phyloP scores from a whole-genome alignment of 1,140 invertebrate species.

The Leptinotarsa undecemlineata region DNA sequence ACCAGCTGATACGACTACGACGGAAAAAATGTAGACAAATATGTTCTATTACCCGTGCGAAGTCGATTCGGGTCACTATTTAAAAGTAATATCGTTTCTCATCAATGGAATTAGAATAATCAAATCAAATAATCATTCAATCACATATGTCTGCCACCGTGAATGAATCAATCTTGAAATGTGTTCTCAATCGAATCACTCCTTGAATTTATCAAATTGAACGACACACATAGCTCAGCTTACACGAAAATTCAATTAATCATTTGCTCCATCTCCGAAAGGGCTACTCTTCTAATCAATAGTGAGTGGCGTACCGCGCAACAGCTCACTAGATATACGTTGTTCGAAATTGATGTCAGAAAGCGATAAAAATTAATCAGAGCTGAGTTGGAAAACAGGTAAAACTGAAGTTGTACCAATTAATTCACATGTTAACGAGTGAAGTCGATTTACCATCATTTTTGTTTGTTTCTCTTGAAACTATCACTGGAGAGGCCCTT shows the following conservation, averaged over 20 bases:
- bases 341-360: neutral
- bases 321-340: too few relatives aligned
- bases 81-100: neutral
- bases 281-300: conserved; percentile 43
- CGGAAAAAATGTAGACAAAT: neutral
- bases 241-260: conserved; percentile 48
- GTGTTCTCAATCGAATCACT: conserved; percentile 39
- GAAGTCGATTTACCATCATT: too few relatives aligned
- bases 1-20: too few relatives aligned
- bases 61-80: too few relatives aligned
- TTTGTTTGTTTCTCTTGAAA: too few relatives aligned
- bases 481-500: too few relatives aligned
- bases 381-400: neutral
- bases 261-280: conserved; percentile 42
- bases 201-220: conserved; percentile 45
- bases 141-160: conserved; percentile 36
- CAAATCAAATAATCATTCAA: conserved; percentile 28
- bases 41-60: neutral
- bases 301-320: neutral
- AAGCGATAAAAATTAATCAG: neutral
- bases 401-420: too few relatives aligned
- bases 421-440: too few relatives aligned
- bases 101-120: neutral
- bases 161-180: conserved; percentile 41
- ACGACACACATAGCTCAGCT: conserved; percentile 40